Base-by-base conservation (phyloP, 2,888 invertebrate genomes). In the Trisateles emortualis region DNA sequence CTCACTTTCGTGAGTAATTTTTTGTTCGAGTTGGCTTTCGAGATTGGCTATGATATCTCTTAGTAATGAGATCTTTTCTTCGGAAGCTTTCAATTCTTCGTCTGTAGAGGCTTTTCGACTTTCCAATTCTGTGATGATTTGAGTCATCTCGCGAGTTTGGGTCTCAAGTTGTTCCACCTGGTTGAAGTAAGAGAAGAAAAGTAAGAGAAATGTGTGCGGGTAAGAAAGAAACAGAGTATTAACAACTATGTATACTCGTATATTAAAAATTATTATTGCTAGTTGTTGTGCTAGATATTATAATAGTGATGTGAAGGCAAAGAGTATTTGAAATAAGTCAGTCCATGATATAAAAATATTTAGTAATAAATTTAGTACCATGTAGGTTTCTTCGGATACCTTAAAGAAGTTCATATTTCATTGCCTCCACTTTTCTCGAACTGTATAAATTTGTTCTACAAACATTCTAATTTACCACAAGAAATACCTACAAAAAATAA, bases 91-190 rank as follows among this genome's bases (percentile, higher is more conserved):
- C 1, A 96, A 85, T 63, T 97, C 97, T 0, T 93, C 90, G 81
- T 97, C 96, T 0, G 95, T 86, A 46, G 95, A 94, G 1, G 94
- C 94, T 66, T 95, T 95, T 58, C 94, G 94, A 0, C 92, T 83
- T 68, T 95, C 95, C 0, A 95, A 84, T 6, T 95, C 95, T 0
- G 88, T 80, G 59, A 96, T 93, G 44, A 94, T 87, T 61, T 94
- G 91, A 40, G 94, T 94, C 86, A 96, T 94, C 56, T 96, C 96
- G 24, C 95, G 94, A 40, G 96, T 91, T 85, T 98, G 96, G 1
- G 94, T 90, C 86, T 97, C 97, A 63, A 97, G 87, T 47, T 95
- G 95, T 78, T 97, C 97, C 45, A 97, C 96, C 98, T 97, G 70
- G 40, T 59, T 59, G 10, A 22, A 42, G 14, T 43, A 33, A 47